Evolutionary conservation across 2,888 invertebrate species (phyloP).

Genomic region (Amphipoea oculea): DNA sequence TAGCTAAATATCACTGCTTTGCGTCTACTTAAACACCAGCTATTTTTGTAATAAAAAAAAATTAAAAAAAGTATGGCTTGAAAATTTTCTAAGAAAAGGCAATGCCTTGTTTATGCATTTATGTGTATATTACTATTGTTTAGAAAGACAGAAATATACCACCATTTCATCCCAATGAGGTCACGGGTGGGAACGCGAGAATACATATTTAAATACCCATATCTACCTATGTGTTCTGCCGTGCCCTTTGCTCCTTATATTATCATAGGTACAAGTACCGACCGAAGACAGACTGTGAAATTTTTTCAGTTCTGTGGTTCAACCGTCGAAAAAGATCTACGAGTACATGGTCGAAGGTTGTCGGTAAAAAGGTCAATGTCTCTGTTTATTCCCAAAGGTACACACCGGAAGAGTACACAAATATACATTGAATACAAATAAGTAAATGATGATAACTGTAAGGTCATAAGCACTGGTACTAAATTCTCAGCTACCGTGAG

Average conservation of each 20-base stretch:
- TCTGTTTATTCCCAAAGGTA: conserved; percentile 23
- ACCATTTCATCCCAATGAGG: background rate
- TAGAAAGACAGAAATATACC: background rate
- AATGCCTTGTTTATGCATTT: background rate
- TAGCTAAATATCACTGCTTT: conserved; percentile 9
- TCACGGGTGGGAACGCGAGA: background rate
- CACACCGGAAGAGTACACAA: conserved; percentile 46
- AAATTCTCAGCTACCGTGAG: conserved; percentile 33
- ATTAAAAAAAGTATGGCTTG: background rate
- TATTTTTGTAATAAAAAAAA: too few relatives aligned
- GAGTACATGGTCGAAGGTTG: background rate
- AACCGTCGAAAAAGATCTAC: background rate
- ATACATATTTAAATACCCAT: background rate
- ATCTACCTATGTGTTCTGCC: too few relatives aligned
- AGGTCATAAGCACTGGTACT: conserved; percentile 43
- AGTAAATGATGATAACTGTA: conserved; percentile 51
- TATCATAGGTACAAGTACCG: background rate
- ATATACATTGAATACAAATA: conserved; percentile 32
- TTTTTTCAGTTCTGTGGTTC: conserved; percentile 2
- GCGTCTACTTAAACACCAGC: background rate
- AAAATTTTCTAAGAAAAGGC: background rate
- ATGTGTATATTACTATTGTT: background rate
- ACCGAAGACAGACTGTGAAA: background rate
- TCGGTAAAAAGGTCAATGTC: conserved; percentile 18
- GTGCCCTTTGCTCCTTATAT: background rate